Evolutionary conservation across 2,888 invertebrate species (phyloP), one percentile per base, ranked within the genome.

Genomic region (Lottia scabra): DNA sequence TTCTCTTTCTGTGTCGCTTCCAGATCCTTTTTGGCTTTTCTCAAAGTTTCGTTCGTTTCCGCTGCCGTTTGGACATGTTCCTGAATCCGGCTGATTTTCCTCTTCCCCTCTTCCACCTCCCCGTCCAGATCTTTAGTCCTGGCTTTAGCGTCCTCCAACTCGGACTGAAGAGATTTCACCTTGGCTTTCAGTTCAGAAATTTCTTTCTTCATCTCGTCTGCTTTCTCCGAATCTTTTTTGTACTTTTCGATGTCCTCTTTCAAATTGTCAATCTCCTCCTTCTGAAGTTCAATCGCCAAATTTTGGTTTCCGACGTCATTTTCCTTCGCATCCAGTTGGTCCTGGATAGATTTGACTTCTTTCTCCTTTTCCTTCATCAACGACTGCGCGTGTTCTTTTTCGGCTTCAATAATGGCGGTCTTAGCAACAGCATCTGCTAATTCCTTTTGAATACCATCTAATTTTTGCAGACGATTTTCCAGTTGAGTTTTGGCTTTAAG

Each of bases 21-120:
- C 27, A 72, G 56, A 16, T 48, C 64, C 65, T 68, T 68, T 44
- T 68, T 68, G 56, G 48, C 56, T 44, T 68, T 68, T 8, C 62
- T 43, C 6, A 68, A 65, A 19, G 67, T 65, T 15, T 64, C 16
- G 62, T 68, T n/a, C 0, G 67, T 46, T 48, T 77, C 75, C 6
- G 71, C 6, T 4, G 68, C 16, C 13, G 27, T 19, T 5, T 63
- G 63, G 44, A 65, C 63, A 26, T 75, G 74, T 2, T 68, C 63
- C 4, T 66, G 68, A 23, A 77, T 70, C 26, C 66, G 66, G 0
- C 78, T 78, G n/a, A 82, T 68, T 63, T 78, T 78, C 12, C 70
- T 67, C n/a, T 72, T 73, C 19, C 78, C 77, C 30, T 72, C 76
- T 67, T 79, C 78, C 23, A 75, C 74, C 62, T 82, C 81, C 8